A percentile compares a stretch with the other conserved stretches of the same genome.
Conservation (phyloP, 2,888 invertebrate genomes). For the Steromphala cineraria region DNA sequence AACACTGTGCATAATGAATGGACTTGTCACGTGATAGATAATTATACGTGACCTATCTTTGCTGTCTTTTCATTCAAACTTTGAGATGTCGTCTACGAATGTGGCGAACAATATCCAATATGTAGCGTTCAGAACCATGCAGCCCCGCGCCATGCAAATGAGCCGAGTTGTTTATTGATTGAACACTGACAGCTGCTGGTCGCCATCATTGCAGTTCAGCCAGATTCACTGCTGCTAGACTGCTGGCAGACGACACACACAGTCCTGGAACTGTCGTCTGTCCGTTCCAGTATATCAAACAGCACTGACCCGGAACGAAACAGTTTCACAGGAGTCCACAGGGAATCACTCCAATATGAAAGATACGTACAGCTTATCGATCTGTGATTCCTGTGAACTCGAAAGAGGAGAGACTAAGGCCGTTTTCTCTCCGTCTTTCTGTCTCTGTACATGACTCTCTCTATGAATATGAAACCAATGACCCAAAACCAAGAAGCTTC, state of each 20-base stretch:
- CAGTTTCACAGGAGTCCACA: no score
- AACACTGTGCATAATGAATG: conserved; percentile 21
- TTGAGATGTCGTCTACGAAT: not conserved
- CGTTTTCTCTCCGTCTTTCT: no score
- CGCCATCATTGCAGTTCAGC: not conserved
- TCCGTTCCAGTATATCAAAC: no score
- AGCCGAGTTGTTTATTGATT: not conserved
- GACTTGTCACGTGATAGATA: not conserved
- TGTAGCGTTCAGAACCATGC: not conserved
- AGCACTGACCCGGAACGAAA: no score
- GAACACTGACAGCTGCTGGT: not conserved
- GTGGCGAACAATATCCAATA: not conserved
- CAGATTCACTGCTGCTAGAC: not conserved
- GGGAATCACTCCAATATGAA: no score
- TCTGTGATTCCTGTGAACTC: no score
- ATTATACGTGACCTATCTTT: conserved; percentile 5
- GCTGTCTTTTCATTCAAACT: not conserved
- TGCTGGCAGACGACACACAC: not conserved
- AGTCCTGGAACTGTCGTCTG: not conserved
- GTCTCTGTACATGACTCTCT: no score
- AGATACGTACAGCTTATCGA: no score
- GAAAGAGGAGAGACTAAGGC: no score
- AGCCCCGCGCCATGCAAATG: not conserved
- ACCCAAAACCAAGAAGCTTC: no score
- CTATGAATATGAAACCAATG: no score